Evolutionary conservation across 2,888 invertebrate genomes (phyloP), one percentile per base, ranked within the genome.

Genomic region (Diarsia dahlii): DNA sequence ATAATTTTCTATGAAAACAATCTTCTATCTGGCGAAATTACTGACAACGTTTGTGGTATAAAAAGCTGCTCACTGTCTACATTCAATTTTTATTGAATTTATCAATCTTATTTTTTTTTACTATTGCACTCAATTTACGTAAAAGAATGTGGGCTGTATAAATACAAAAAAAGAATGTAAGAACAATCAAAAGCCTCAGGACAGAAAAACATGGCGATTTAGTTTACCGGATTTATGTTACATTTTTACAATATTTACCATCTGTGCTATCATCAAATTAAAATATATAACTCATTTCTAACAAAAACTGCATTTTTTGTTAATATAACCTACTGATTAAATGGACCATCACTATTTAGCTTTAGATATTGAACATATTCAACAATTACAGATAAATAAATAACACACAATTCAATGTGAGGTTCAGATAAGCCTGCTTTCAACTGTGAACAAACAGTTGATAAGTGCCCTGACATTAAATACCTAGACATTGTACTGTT

Each of bases 351-450:
- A 68, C 63, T 73, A 64, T 50, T 71, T 66, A 69, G 71, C 46
- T 81, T 69, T 15, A 60, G 28, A 71, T 63, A 80, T 74, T 79
- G 69, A 74, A 74, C 48, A 34, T 73, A 71, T 82, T 76, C 48
- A 71, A 83, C 74, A 66, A 74, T 84, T 77, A 78, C 65, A 72
- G 83, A 82, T 82, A 87, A 85, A 78, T 74, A 73, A 74, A 74
- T 71, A 78, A 80, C 60, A 79, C 82, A 80, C 67, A 83, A 84
- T 78, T 85, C 46, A 79, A 72, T 80, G 69, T 70, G 76, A 68
- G 76, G 76, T 84, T 76, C 68, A 87, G 87, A 82, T 88, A 87
- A 86, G 76, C 82, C 78, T 67, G 74, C 65, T 86, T 87, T 71
- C 50, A 84, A 76, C 70, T 80, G 66, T 74, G 76, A 72, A 87